Evolutionary conservation across 2,797 vertebrate species (phyloP).

Genomic region (Acomys russatus): DNA sequence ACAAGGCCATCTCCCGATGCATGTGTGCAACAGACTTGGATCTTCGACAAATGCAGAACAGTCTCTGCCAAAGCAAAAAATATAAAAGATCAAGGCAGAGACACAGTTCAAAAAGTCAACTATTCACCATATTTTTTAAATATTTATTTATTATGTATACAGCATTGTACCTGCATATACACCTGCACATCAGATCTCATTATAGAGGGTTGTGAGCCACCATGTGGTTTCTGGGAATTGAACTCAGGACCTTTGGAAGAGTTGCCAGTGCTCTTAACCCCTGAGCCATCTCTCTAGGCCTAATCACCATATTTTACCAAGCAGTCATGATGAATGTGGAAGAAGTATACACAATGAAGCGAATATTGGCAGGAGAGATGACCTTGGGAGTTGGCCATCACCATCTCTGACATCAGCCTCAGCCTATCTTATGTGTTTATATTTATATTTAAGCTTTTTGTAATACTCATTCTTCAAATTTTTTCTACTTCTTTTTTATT

Average conservation of each 20-base stretch:
- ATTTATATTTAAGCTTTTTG: background rate
- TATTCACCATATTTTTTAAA: background rate
- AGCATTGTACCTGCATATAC: no score
- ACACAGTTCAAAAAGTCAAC: background rate
- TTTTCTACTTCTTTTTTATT: background rate
- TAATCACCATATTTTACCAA: background rate
- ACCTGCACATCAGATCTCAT: no score
- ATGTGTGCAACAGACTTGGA: background rate
- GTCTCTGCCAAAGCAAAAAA: background rate
- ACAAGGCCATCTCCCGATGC: background rate
- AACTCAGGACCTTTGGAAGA: no score
- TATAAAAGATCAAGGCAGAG: background rate
- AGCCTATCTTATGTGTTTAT: background rate
- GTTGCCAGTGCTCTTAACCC: no score
- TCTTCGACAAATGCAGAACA: background rate
- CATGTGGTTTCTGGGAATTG: no score
- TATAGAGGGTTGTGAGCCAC: no score
- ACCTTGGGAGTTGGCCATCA: background rate
- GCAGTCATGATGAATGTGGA: background rate
- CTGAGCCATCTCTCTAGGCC: background rate
- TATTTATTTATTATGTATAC: no score
- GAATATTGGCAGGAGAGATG: background rate
- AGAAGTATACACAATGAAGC: background rate
- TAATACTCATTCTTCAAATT: background rate
- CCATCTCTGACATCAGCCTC: background rate